Percentiles rank a stretch among this genome's conserved stretches.
phyloP scores from a whole-genome alignment of 2,888 invertebrate species.

The Epinotia demarniana region DNA sequence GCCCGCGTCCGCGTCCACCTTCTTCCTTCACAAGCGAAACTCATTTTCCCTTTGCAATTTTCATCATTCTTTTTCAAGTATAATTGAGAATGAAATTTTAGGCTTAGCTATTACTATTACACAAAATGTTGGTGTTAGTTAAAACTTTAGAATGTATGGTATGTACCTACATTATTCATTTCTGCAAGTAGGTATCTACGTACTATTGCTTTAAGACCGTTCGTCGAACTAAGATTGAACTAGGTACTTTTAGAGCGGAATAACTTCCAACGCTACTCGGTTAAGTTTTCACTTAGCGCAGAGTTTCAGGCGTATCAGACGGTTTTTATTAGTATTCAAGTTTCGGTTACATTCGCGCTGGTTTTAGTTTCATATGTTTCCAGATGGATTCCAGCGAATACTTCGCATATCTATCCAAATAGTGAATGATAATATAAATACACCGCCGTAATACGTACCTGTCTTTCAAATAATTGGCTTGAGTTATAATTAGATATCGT shows the following conservation, averaged over 20 bases:
- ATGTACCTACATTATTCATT: neutral
- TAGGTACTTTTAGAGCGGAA: neutral
- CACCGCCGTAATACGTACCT: neutral
- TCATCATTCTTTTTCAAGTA: neutral
- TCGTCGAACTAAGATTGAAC: conserved; percentile 11
- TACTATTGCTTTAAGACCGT: conserved; percentile 30
- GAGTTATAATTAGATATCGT: too few species aligned
- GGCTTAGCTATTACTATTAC: neutral
- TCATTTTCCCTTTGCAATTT: neutral
- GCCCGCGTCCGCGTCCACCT: neutral
- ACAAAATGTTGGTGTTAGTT: neutral
- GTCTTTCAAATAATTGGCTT: neutral
- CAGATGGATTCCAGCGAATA: neutral
- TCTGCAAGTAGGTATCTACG: neutral
- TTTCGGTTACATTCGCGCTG: neutral
- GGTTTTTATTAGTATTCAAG: conserved; percentile 6
- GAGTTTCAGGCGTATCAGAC: neutral
- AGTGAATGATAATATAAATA: neutral
- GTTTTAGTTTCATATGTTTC: neutral
- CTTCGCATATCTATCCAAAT: neutral
- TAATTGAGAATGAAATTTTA: neutral
- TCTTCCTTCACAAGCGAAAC: conserved; percentile 1
- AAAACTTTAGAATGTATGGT: neutral
- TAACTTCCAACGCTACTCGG: neutral
- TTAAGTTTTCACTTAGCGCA: neutral